A percentile compares a stretch with the other conserved stretches of the same genome.
Conservation (phyloP, 2,888 invertebrate genomes). For the Ichneumoninae sp. region DNA sequence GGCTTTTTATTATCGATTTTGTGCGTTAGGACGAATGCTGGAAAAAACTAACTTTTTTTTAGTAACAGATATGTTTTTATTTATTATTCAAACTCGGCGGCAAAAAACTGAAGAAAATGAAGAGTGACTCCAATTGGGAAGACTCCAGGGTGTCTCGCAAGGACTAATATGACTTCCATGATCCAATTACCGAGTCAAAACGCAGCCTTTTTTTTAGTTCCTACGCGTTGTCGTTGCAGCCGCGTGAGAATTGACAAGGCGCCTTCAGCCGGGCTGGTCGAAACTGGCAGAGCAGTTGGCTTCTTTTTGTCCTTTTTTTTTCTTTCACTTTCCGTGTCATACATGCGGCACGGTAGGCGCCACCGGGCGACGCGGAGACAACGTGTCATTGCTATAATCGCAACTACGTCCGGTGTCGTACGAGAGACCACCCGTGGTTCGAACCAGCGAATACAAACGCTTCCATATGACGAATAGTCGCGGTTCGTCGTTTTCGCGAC, state of each 20-base stretch:
- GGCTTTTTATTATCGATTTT: too few relatives aligned
- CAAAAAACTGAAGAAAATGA: not conserved
- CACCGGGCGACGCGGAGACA: slow-evolving; percentile 28
- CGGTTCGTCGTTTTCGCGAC: not conserved
- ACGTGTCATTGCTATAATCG: slow-evolving; percentile 72
- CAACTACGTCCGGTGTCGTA: slow-evolving; percentile 43
- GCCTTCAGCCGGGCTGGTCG: not conserved
- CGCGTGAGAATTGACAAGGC: not conserved
- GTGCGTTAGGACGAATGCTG: not conserved
- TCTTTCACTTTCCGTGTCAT: slow-evolving; percentile 35
- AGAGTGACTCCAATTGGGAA: too few relatives aligned
- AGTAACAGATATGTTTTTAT: too few relatives aligned
- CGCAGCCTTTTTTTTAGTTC: not conserved
- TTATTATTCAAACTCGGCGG: not conserved
- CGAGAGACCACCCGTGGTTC: not conserved
- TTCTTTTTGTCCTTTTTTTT: not conserved
- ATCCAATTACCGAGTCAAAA: not conserved
- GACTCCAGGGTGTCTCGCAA: too few relatives aligned
- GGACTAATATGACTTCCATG: too few relatives aligned
- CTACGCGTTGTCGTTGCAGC: not conserved
- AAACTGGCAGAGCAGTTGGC: not conserved
- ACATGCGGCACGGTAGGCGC: not conserved
- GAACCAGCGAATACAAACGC: slow-evolving; percentile 1
- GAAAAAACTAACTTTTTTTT: not conserved
- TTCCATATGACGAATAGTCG: slow-evolving; percentile 10